Percentiles rank a stretch among this genome's conserved stretches.
Evolutionary conservation across 2,888 invertebrate species (phyloP).

Genomic region (Xestoiulus laeticollis): DNA sequence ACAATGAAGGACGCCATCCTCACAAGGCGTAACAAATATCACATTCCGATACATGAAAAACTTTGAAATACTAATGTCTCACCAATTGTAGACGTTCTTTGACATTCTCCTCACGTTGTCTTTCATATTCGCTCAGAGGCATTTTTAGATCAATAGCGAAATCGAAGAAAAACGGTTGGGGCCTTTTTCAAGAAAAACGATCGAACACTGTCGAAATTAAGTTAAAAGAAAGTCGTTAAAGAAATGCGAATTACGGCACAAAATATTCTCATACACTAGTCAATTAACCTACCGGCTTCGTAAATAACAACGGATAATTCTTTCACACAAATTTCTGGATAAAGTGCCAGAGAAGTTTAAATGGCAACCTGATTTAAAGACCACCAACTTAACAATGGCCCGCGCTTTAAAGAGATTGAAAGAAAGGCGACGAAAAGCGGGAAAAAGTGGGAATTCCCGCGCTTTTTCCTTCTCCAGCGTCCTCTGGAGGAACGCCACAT

Average conservation of each 20-base stretch:
- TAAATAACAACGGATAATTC: background rate
- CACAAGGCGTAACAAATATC: background rate
- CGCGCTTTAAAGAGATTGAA: background rate
- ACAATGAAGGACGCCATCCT: background rate
- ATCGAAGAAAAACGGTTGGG: background rate
- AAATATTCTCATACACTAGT: too few relatives aligned
- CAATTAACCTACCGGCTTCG: background rate
- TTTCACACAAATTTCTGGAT: background rate
- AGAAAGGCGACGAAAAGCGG: background rate
- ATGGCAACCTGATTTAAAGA: background rate
- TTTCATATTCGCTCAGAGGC: slow-evolving; percentile 22
- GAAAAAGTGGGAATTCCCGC: background rate
- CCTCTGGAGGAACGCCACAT: background rate
- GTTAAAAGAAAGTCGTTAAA: background rate
- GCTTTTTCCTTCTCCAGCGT: background rate
- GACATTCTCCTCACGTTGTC: slow-evolving; percentile 36
- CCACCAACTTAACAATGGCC: background rate
- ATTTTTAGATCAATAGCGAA: background rate
- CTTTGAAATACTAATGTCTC: background rate
- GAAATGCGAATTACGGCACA: too few relatives aligned
- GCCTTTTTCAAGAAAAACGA: background rate
- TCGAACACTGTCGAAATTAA: background rate
- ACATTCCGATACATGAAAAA: background rate
- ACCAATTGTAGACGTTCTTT: slow-evolving; percentile 38
- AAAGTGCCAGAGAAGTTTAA: background rate